phyloP scores from a whole-genome alignment of 2,888 invertebrate species.

The Monochamus alternatus region DNA sequence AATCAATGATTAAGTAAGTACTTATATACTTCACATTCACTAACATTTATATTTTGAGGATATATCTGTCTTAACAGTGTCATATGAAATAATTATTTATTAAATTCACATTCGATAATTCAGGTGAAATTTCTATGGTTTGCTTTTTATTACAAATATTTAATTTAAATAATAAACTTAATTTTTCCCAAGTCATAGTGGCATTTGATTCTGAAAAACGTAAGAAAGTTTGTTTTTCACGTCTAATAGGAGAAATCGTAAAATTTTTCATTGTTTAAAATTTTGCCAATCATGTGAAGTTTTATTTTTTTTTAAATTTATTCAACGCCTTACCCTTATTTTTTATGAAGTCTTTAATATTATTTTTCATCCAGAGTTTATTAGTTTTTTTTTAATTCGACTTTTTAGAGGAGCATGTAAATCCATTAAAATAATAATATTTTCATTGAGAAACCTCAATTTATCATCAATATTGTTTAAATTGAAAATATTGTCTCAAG shows the following conservation, averaged over 20 bases:
- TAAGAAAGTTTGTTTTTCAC: neutral
- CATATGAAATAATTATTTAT: slow-evolving; percentile 3
- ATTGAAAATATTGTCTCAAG: neutral
- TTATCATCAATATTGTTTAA: neutral
- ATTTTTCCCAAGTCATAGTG: neutral
- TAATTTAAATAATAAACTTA: too few species aligned
- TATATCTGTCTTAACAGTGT: neutral
- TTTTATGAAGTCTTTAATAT: neutral
- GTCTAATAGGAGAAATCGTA: neutral
- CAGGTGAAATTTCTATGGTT: neutral
- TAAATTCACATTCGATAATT: neutral
- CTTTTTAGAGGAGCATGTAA: neutral
- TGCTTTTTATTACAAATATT: neutral
- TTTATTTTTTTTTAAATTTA: neutral
- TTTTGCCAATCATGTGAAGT: neutral
- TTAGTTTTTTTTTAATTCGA: neutral
- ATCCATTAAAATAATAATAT: neutral
- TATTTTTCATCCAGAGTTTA: neutral
- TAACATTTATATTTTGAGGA: neutral
- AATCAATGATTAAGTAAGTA: neutral
- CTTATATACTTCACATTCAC: neutral
- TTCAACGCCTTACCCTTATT: neutral
- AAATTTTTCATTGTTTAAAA: neutral
- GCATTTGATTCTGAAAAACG: neutral
- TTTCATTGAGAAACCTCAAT: neutral